Conservation (phyloP, 2,797 vertebrate genomes). For the Gymnoscopelus microlampas region DNA sequence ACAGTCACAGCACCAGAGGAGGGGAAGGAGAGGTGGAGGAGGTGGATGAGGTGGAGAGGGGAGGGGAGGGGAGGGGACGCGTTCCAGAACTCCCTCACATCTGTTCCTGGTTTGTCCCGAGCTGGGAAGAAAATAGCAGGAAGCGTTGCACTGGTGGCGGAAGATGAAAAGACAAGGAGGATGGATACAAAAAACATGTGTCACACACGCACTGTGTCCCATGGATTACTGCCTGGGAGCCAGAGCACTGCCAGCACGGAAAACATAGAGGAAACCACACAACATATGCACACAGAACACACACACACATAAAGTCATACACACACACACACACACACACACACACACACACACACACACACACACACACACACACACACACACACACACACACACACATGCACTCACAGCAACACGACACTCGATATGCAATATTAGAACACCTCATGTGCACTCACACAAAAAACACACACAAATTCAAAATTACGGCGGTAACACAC, state of each 20-base stretch:
- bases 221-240: slow-evolving; percentile 65
- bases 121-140: slow-evolving; percentile 96
- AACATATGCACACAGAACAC: slow-evolving; percentile 5
- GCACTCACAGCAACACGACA: background rate
- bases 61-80: slow-evolving; percentile 85
- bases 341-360: slow-evolving; percentile 27
- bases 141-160: slow-evolving; percentile 93
- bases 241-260: slow-evolving; percentile 58
- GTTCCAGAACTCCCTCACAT: slow-evolving; percentile 91
- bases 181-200: slow-evolving; percentile 90
- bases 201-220: slow-evolving; percentile 87
- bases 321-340: slow-evolving; percentile 26
- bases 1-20: slow-evolving; percentile 70
- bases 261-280: slow-evolving; percentile 30
- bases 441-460: too few species aligned
- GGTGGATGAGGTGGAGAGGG: slow-evolving; percentile 69
- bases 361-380: slow-evolving; percentile 16
- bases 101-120: slow-evolving; percentile 97
- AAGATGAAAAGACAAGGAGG: slow-evolving; percentile 95
- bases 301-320: slow-evolving; percentile 22
- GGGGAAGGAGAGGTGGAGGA: slow-evolving; percentile 14
- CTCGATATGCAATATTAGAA: too few species aligned
- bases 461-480: too few species aligned
- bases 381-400: slow-evolving; percentile 8
- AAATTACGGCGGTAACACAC: too few species aligned